Conservation (phyloP, 1,140 invertebrate species). For the Andricus grossulariae region DNA sequence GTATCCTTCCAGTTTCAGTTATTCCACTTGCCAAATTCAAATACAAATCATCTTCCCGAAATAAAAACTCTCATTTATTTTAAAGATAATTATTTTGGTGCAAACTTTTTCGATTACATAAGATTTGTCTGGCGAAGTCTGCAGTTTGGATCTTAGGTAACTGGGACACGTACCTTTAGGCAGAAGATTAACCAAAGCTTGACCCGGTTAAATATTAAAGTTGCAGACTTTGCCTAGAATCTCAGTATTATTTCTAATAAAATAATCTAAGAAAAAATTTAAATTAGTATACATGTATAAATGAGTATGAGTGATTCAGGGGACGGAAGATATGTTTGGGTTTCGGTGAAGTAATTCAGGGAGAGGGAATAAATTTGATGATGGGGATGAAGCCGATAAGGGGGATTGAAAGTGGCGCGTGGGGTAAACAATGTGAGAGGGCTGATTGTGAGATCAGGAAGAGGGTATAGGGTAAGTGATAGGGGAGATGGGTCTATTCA, state of each 20-base stretch:
- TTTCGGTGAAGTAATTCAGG: too few species aligned
- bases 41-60: background rate
- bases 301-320: too few species aligned
- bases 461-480: too few species aligned
- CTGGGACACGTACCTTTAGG: background rate
- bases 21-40: background rate
- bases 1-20: too few species aligned
- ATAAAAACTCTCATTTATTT: background rate
- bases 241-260: conserved; percentile 6
- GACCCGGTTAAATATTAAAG: conserved; percentile 13
- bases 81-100: background rate
- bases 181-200: conserved; percentile 17
- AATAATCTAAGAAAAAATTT: background rate
- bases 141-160: conserved; percentile 16
- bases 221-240: background rate
- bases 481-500: too few species aligned
- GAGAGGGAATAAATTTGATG: too few species aligned
- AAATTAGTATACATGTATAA: too few species aligned
- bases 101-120: background rate
- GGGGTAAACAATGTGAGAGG: too few species aligned
- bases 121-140: background rate
- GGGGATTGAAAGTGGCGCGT: too few species aligned
- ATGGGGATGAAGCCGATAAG: too few species aligned
- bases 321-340: too few species aligned
- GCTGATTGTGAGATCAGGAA: too few species aligned